phyloP scores from a whole-genome alignment of 1,140 invertebrate species.

The Drosophila saltans region DNA sequence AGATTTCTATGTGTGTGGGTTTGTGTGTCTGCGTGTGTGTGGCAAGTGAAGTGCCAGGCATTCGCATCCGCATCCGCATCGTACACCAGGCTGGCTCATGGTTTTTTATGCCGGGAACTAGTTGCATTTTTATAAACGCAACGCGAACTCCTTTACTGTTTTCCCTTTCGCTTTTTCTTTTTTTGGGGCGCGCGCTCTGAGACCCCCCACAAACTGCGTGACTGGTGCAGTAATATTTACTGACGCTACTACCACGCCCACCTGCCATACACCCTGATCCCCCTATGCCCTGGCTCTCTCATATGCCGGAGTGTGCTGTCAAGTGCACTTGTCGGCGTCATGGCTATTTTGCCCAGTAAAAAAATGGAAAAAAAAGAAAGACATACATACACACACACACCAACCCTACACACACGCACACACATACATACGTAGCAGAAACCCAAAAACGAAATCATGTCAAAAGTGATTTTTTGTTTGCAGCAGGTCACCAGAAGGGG shows the following conservation, averaged over 20 bases:
- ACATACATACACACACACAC: background rate
- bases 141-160: conserved; percentile 35
- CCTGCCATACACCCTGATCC: conserved; percentile 3
- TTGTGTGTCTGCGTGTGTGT: conserved; percentile 29
- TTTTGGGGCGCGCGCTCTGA: too few relatives aligned
- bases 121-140: conserved; percentile 77
- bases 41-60: conserved; percentile 44
- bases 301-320: conserved; percentile 65
- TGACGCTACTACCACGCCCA: conserved; percentile 52
- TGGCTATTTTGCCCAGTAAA: conserved; percentile 72
- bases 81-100: conserved; percentile 30
- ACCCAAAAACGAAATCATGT: conserved; percentile 59
- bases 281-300: background rate
- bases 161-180: conserved; percentile 39
- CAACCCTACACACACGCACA: background rate
- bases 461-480: conserved; percentile 64
- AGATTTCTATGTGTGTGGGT: background rate
- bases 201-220: conserved; percentile 42
- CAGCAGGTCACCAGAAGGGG: conserved; percentile 4
- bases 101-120: conserved; percentile 65
- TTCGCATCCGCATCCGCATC: conserved; percentile 41
- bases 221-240: conserved; percentile 70
- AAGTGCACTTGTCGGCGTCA: conserved; percentile 79
- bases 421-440: background rate
- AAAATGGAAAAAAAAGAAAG: conserved; percentile 20